Evolutionary conservation across 37 sponge, comb jelly and placozoan genomes (phyloP), one percentile per base, ranked within the genome.

Genomic region (Ianthella basta): DNA sequence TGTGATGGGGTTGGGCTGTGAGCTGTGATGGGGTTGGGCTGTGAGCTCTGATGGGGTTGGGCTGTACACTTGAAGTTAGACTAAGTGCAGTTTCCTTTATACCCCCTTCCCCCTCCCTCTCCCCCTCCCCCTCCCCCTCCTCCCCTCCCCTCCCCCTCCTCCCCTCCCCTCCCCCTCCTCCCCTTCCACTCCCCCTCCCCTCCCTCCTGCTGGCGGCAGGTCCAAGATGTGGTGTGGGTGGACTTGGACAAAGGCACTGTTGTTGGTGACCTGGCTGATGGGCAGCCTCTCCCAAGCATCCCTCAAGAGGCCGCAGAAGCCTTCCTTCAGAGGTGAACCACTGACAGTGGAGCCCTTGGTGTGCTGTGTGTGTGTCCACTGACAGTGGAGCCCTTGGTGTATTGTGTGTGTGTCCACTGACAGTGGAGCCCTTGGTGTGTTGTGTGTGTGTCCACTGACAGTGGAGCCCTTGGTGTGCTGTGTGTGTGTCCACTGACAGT

Each of bases 201-300:
- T 73, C 35, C 44, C 5, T 15, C 32, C 38, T 18, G 24, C 50
- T 36, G 0, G 55, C 13, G 25, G 38, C 67, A 91, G 91, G 56
- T 91, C 21, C 59, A 34, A 15, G 82, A 87, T 84, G 84, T 72
- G 15, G 88, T 91, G 30, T 39, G 87, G 34, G 85, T 91, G 21
- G 56, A 87, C 55, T 44, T 91, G 74, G 55, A 44, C 55, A 54
- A 82, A 82, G 64, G 81, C 34, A 69, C 86, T 66, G 60, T 91
- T 29, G 59, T 53, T 19, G 59, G 61, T 35, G 14, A 64, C 19
- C 74, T 85, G 27, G 35, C 25, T 55, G 82, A 90, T n/a, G 33
- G 4, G 41, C 33, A 38, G 10, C 23, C 63, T 32, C 54, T 86
- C 20, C 87, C 87, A 25, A 15, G 50, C 55, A 59, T 90, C 12